phyloP scores from a whole-genome alignment of 1,140 invertebrate genomes.

The Drosophila bipectinata region DNA sequence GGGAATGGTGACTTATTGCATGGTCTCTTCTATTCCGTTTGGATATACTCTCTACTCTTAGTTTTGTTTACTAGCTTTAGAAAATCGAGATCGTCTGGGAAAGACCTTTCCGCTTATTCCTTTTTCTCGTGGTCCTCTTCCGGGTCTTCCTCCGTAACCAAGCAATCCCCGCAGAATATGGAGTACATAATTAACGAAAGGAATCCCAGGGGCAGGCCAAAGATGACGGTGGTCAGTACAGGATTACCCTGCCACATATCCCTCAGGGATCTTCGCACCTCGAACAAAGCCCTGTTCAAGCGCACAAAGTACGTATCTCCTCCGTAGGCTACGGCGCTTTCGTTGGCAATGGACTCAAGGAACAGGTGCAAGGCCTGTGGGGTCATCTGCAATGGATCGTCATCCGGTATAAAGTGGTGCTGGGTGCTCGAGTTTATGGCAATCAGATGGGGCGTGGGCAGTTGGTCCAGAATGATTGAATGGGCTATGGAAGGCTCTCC shows the following conservation, averaged over 20 bases:
- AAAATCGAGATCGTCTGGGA: background rate
- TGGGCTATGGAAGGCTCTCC: conserved; percentile 94
- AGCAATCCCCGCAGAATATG: conserved; percentile 96
- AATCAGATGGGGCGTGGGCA: conserved; percentile 93
- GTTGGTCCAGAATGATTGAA: conserved; percentile 93
- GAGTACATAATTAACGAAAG: conserved; percentile 97
- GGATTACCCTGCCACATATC: conserved; percentile 97
- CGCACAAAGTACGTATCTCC: conserved; percentile 90
- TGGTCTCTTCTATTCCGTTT: conserved; percentile 8
- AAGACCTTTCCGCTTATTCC: conserved; percentile 69
- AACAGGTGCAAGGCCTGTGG: conserved; percentile 91
- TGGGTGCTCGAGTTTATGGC: conserved; percentile 95
- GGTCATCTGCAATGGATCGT: conserved; percentile 91
- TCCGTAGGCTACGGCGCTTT: conserved; percentile 91
- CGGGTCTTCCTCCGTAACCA: conserved; percentile 95
- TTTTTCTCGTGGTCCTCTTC: conserved; percentile 85
- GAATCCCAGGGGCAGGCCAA: conserved; percentile 95
- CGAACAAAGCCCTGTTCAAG: conserved; percentile 91
- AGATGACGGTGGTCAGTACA: conserved; percentile 93
- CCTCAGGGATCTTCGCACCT: conserved; percentile 88
- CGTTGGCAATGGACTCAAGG: conserved; percentile 90
- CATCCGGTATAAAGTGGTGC: conserved; percentile 95
- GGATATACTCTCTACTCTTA: conserved; percentile 15
- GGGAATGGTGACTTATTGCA: background rate
- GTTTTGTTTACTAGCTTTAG: background rate